These are phyloP conservation scores for Plagiodera versicolora DNA, from an alignment of 2,888 invertebrate genomes.

Conservation along the genomic window DNA sequence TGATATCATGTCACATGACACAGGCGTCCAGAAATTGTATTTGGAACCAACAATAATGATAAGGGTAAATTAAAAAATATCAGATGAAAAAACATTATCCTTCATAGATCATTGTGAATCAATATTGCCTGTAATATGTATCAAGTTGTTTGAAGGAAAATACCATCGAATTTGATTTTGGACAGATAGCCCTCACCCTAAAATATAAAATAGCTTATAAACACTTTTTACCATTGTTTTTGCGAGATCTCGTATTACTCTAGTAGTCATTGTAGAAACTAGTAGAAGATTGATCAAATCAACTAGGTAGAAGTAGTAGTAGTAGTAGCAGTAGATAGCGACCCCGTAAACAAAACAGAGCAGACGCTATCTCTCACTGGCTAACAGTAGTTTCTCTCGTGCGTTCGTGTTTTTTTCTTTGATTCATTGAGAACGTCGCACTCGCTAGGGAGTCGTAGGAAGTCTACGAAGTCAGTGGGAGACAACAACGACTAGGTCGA, in stretches of 20 bases:
- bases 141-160: background rate
- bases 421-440: constrained; percentile 45
- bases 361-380: constrained; percentile 52
- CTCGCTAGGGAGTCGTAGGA: constrained; percentile 43
- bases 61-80: background rate
- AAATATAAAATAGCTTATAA: constrained; percentile 4
- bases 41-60: constrained; percentile 1
- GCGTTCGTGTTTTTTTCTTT: constrained; percentile 43
- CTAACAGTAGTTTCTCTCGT: constrained; percentile 49
- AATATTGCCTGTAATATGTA: background rate
- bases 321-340: constrained; percentile 26
- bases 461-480: constrained; percentile 51
- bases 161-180: background rate
- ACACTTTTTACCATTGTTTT: constrained; percentile 28
- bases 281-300: constrained; percentile 48
- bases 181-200: background rate
- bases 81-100: background rate
- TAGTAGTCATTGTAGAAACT: constrained; percentile 48
- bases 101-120: background rate
- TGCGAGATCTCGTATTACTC: constrained; percentile 24
- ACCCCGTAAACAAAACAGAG: constrained; percentile 45
- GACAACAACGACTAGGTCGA: constrained; percentile 34
- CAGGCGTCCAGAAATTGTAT: too few species aligned
- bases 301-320: constrained; percentile 42
- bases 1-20: too few species aligned